A percentile compares a stretch with the other conserved stretches of the same genome.
These are phyloP conservation scores for Tenualosa ilisha DNA, from an alignment of 2,797 vertebrate species.

Conservation along the genomic window DNA sequence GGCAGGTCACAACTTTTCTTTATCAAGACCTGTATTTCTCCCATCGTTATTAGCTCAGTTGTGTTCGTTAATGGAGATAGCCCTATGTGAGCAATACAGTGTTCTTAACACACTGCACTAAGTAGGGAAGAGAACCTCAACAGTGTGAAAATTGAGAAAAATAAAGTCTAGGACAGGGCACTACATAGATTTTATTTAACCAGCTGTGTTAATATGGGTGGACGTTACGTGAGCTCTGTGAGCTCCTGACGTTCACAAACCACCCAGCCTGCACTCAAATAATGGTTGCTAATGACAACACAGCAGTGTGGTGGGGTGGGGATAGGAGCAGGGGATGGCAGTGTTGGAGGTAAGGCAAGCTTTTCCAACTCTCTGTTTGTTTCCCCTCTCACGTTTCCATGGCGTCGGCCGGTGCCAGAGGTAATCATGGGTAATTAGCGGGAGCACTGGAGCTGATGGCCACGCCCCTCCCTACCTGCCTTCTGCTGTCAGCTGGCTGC, in stretches of 20 bases:
- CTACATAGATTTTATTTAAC: too few relatives aligned
- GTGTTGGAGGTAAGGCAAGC: neutral
- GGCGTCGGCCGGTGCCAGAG: neutral
- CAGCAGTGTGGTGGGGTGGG: neutral
- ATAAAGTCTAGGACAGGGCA: too few relatives aligned
- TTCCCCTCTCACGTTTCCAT: neutral
- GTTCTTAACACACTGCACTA: too few relatives aligned
- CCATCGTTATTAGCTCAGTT: too few relatives aligned
- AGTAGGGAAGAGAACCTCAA: too few relatives aligned
- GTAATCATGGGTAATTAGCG: conserved; percentile 16
- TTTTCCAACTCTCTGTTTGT: neutral
- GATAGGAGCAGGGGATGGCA: too few relatives aligned
- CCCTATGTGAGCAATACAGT: too few relatives aligned
- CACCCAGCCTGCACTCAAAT: neutral
- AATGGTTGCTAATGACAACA: neutral
- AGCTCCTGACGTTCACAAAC: neutral
- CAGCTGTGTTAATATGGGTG: too few relatives aligned
- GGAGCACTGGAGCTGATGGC: neutral
- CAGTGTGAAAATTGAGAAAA: too few relatives aligned
- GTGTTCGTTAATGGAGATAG: too few relatives aligned
- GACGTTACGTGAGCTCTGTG: neutral
- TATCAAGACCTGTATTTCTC: too few relatives aligned
- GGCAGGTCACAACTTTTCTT: too few relatives aligned
- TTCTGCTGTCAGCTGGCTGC: neutral
- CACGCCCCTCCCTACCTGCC: conserved; percentile 6